Base-by-base conservation (phyloP, 2,797 vertebrate genomes). In the Champsocephalus esox region DNA sequence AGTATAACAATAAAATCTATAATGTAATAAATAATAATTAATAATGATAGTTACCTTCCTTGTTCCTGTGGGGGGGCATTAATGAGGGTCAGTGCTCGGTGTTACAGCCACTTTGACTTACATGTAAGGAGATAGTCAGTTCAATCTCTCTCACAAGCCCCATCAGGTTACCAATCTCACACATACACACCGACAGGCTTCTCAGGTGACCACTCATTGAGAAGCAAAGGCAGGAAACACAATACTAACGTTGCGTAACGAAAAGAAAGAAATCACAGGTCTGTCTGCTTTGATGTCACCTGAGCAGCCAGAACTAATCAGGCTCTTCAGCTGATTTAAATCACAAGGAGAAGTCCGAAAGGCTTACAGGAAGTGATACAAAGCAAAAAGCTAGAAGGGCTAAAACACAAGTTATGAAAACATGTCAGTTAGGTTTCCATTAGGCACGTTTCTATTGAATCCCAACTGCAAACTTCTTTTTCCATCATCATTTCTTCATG, bases 151-250 rank as follows among this genome's bases (percentile, higher is more conserved):
- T 66, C 79, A 70, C 54, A 64, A 1, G 34, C 44, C 61, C 51
- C 79, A 82, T 92, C 76, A 1, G 51, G 79, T 88, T 88, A 81
- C 84, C 34, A 45, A 58, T 71, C 68, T 24, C 79, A 75, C 84
- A 74, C 75, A 77, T 24, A n/a, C 62, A 72, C 66, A 63, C 56
- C 2, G 56, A 51, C 28, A 41, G n/a, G n/a, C 73, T 55, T 71
- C 59, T 89, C 88, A 68, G 75, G 64, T 88, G 75, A 74, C 85
- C 68, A 49, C 56, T 79, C 88, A 87, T 81, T 89, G 79, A 88
- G 69, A 81, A 81, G 69, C 56, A 62, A 79, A 74, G 38, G 4
- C 67, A 59, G 43, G 66, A 84, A 68, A 84, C 83, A 76, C 63
- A 75, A 81, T 73, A 78, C 65, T 64, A 77, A 45, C 50, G 24